phyloP scores from a whole-genome alignment of 2,797 vertebrate genomes.

The Sitta carolinensis region DNA sequence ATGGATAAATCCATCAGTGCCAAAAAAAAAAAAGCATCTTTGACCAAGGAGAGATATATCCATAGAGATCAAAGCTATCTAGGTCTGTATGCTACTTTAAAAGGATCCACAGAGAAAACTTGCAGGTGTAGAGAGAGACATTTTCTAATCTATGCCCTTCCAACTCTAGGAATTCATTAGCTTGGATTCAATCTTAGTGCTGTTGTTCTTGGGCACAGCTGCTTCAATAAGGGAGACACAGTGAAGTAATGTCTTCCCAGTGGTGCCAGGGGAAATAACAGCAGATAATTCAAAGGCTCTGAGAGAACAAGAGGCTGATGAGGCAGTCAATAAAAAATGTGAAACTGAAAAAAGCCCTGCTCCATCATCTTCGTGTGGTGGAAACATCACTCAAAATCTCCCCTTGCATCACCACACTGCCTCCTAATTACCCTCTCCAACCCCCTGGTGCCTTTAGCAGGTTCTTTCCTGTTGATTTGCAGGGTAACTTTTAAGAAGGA shows the following conservation, averaged over 20 bases:
- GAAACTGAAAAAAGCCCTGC: background rate
- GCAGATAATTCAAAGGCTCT: background rate
- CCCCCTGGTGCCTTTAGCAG: background rate
- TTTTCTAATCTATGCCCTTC: background rate
- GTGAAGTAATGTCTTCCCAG: background rate
- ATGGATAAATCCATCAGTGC: background rate
- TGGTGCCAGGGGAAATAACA: background rate
- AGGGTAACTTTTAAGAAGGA: background rate
- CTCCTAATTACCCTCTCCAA: background rate
- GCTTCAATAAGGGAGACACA: background rate
- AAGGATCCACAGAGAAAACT: background rate
- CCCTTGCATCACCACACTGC: background rate
- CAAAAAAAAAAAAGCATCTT: background rate
- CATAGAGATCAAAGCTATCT: background rate
- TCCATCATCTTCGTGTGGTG: background rate
- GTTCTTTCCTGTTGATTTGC: background rate
- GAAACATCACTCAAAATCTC: background rate
- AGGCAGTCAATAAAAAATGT: background rate
- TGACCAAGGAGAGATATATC: background rate
- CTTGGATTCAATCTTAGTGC: background rate
- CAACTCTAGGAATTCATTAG: background rate
- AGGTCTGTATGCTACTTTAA: background rate
- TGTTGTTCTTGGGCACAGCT: background rate
- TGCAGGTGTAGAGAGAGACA: background rate
- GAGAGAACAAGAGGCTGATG: background rate